A percentile compares a stretch with the other conserved stretches of the same genome.
phyloP scores from a whole-genome alignment of 2,113 vertebrate genomes.

The Apistogramma diplotaenia region DNA sequence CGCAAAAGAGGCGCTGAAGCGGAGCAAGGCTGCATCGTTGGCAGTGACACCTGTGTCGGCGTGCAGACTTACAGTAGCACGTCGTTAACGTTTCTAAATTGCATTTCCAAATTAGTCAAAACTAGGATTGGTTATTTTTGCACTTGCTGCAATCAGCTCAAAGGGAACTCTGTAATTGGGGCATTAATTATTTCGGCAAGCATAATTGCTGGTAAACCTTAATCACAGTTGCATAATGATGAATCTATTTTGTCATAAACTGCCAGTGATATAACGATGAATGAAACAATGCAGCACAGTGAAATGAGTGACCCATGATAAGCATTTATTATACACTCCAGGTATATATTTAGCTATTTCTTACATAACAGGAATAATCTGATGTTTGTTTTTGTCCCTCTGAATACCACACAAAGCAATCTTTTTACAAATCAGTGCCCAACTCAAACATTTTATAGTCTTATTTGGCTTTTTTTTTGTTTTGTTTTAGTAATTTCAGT shows the following conservation, averaged over 20 bases:
- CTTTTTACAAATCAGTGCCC: not conserved
- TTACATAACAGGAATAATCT: constrained; percentile 3
- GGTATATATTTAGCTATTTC: constrained; percentile 14
- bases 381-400: not conserved
- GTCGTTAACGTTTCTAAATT: constrained; percentile 53
- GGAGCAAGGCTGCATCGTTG: not conserved
- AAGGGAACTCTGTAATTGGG: constrained; percentile 68
- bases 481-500: not conserved
- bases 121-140: constrained; percentile 68
- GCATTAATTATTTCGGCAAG: constrained; percentile 71
- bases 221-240: constrained; percentile 71
- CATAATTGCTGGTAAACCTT: constrained; percentile 64
- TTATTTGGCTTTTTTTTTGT: not conserved
- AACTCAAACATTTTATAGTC: not conserved
- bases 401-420: not conserved
- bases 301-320: constrained; percentile 16
- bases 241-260: constrained; percentile 50
- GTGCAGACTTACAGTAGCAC: constrained; percentile 38
- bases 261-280: constrained; percentile 28
- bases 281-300: constrained; percentile 36
- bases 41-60: constrained; percentile 54
- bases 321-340: constrained; percentile 3
- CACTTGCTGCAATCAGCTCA: constrained; percentile 68
- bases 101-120: constrained; percentile 64
- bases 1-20: not conserved